Percentiles rank a stretch among this genome's conserved stretches.
These are phyloP conservation scores for Rhinophrynus dorsalis DNA, from an alignment of 2,797 vertebrate species.

Conservation along the genomic window DNA sequence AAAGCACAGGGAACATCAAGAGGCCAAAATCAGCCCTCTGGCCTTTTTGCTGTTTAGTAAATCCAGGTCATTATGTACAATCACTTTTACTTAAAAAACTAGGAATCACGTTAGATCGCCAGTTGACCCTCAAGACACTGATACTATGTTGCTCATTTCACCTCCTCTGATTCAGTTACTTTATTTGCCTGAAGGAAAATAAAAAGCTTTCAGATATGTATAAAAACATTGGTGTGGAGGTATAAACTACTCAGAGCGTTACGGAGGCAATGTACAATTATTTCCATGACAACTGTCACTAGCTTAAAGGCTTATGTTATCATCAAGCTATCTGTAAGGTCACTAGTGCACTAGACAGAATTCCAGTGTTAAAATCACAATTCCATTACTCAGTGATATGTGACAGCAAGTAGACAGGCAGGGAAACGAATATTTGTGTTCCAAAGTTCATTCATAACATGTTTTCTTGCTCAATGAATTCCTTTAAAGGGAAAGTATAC, in stretches of 20 bases:
- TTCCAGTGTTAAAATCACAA: conserved; percentile 21
- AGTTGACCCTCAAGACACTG: too few relatives aligned
- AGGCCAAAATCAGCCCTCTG: too few relatives aligned
- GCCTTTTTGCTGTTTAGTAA: too few relatives aligned
- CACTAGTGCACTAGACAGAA: conserved; percentile 18
- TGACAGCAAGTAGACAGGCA: conserved; percentile 6
- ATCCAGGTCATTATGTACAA: too few relatives aligned
- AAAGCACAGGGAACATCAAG: too few relatives aligned
- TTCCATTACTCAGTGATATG: conserved; percentile 32
- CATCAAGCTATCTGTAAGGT: conserved; percentile 23
- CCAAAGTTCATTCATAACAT: too few relatives aligned
- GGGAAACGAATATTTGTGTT: too few relatives aligned
- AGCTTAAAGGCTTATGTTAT: conserved; percentile 42
- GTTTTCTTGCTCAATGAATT: too few relatives aligned
- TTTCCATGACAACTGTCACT: conserved; percentile 45
- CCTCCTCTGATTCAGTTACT: background rate
- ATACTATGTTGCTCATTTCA: background rate
- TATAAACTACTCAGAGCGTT: conserved; percentile 13
- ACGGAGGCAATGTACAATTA: conserved; percentile 29
- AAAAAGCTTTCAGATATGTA: background rate
- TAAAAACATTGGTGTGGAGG: background rate
- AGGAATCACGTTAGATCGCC: too few relatives aligned
- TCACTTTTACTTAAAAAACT: too few relatives aligned
- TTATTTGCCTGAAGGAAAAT: background rate
- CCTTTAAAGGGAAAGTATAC: too few relatives aligned